phyloP scores from a whole-genome alignment of 2,113 vertebrate species.

The Vicugna pacos region DNA sequence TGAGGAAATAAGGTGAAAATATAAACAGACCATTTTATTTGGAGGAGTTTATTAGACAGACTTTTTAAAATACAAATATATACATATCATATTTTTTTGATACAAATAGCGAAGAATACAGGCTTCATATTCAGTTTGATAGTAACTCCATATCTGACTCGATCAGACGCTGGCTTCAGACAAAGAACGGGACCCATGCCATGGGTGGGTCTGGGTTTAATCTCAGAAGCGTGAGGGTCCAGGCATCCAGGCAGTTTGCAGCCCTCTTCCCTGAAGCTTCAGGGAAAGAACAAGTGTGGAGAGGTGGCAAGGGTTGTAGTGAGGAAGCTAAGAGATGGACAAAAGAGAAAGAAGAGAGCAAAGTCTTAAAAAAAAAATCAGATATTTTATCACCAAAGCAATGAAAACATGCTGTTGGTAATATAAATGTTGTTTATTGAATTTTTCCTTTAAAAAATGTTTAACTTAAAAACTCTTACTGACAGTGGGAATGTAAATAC shows the following conservation, averaged over 20 bases:
- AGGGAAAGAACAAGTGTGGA: background rate
- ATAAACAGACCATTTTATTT: slow-evolving; percentile 15
- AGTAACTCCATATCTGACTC: background rate
- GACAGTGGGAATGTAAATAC: slow-evolving; percentile 86
- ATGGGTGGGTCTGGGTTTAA: background rate
- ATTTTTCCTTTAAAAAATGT: slow-evolving; percentile 85
- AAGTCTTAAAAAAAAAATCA: background rate
- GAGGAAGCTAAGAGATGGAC: background rate
- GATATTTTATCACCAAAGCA: slow-evolving; percentile 42
- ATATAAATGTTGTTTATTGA: slow-evolving; percentile 84
- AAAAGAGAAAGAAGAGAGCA: slow-evolving; percentile 37
- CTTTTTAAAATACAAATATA: slow-evolving; percentile 26
- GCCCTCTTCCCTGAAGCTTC: background rate
- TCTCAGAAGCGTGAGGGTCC: background rate
- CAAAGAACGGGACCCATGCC: slow-evolving; percentile 4
- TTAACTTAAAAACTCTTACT: slow-evolving; percentile 85
- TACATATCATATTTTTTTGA: background rate
- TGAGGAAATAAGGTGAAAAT: slow-evolving; percentile 50
- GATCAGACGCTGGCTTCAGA: background rate
- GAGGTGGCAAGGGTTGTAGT: background rate
- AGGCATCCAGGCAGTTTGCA: background rate
- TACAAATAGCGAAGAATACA: background rate
- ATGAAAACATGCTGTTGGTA: slow-evolving; percentile 64
- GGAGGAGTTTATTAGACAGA: background rate
- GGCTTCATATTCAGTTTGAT: background rate